phyloP scores from a whole-genome alignment of 2,113 vertebrate species.

The Burhinus bistriatus region DNA sequence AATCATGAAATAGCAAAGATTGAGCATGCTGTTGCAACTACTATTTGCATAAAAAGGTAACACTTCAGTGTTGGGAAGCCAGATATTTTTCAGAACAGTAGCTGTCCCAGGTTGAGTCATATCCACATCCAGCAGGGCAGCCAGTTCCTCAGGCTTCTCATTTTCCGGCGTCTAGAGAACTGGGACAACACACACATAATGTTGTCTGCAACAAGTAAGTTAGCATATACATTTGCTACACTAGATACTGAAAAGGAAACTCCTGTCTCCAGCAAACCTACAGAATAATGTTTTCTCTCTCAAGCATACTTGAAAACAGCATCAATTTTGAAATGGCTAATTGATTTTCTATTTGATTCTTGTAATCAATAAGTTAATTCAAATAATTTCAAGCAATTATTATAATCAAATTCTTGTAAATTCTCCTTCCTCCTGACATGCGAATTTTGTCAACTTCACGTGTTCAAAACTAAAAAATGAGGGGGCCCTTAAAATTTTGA shows the following conservation, averaged over 20 bases:
- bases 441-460: background rate
- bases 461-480: background rate
- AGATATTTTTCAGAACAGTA: background rate
- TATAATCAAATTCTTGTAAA: background rate
- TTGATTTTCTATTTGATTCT: background rate
- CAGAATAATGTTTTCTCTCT: background rate
- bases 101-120: background rate
- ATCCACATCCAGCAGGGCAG: background rate
- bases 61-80: background rate
- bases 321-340: background rate
- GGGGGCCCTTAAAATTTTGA: background rate
- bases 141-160: background rate
- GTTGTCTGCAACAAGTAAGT: background rate
- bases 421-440: background rate
- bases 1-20: slow-evolving; percentile 22
- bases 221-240: background rate
- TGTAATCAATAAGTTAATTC: background rate
- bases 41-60: slow-evolving; percentile 16
- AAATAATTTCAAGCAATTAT: background rate
- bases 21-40: background rate
- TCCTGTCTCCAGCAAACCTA: background rate
- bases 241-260: background rate
- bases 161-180: background rate
- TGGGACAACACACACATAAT: background rate
- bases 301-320: background rate